Conservation (phyloP, 2,888 invertebrate genomes). For the Drosophila birchii region DNA sequence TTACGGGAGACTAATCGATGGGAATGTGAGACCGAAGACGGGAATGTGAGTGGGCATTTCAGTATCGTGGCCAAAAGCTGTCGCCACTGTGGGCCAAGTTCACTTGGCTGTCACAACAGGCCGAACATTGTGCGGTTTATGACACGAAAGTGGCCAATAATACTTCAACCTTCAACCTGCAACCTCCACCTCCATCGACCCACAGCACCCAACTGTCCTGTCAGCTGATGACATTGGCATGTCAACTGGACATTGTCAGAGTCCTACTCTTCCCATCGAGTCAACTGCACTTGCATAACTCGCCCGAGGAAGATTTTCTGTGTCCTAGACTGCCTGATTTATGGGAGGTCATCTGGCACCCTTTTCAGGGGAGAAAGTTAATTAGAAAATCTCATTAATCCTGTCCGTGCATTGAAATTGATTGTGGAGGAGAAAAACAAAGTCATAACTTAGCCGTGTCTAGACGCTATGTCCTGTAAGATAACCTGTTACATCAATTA, state of each 20-base stretch:
- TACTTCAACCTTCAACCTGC: background rate
- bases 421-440: slow-evolving; percentile 23
- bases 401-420: background rate
- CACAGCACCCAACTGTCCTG: slow-evolving; percentile 1
- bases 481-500: slow-evolving; percentile 3
- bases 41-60: background rate
- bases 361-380: slow-evolving; percentile 9
- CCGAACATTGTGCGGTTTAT: slow-evolving; percentile 25
- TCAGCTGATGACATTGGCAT: slow-evolving; percentile 41
- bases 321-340: slow-evolving; percentile 15
- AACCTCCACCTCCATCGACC: background rate
- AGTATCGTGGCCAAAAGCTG: slow-evolving; percentile 6
- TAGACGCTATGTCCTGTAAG: slow-evolving; percentile 7
- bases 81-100: slow-evolving; percentile 12
- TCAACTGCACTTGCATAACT: slow-evolving; percentile 40
- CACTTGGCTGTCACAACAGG: slow-evolving; percentile 24
- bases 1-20: background rate
- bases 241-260: slow-evolving; percentile 28
- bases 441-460: slow-evolving; percentile 19
- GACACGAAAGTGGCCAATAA: slow-evolving; percentile 1
- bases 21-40: background rate
- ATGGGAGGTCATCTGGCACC: slow-evolving; percentile 5
- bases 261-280: slow-evolving; percentile 1
- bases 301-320: slow-evolving; percentile 4
- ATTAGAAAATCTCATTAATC: slow-evolving; percentile 26